Conservation (phyloP, 2,797 vertebrate genomes). For the Netta rufina region DNA sequence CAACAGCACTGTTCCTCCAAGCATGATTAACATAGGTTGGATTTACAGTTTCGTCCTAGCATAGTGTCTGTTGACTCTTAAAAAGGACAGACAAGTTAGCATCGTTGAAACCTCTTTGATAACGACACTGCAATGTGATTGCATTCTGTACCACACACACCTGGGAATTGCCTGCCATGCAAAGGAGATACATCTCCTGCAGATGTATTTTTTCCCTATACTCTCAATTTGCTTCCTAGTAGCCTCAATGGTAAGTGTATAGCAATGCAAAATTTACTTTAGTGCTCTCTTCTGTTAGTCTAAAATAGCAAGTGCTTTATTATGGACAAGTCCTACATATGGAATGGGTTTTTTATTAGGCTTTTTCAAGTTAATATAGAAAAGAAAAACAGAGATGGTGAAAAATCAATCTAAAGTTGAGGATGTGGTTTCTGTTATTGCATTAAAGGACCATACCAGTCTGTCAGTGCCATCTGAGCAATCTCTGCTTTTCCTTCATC, state of each 20-base stretch:
- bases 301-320: neutral
- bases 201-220: neutral
- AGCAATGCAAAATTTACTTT: neutral
- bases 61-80: neutral
- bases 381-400: neutral
- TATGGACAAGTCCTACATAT: neutral
- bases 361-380: neutral
- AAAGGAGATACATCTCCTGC: neutral
- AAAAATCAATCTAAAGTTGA: neutral
- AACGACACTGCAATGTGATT: neutral
- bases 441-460: rapidly evolving
- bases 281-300: neutral
- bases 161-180: neutral
- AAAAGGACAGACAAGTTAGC: neutral
- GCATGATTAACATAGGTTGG: neutral
- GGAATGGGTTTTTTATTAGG: neutral
- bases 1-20: neutral
- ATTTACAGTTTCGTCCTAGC: neutral
- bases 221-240: neutral
- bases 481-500: neutral
- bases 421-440: neutral
- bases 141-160: neutral
- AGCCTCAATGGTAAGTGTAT: neutral
- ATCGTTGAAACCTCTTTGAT: neutral
- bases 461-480: neutral